phyloP scores from a whole-genome alignment of 2,113 vertebrate genomes.

The Coptodon bakossiorum region DNA sequence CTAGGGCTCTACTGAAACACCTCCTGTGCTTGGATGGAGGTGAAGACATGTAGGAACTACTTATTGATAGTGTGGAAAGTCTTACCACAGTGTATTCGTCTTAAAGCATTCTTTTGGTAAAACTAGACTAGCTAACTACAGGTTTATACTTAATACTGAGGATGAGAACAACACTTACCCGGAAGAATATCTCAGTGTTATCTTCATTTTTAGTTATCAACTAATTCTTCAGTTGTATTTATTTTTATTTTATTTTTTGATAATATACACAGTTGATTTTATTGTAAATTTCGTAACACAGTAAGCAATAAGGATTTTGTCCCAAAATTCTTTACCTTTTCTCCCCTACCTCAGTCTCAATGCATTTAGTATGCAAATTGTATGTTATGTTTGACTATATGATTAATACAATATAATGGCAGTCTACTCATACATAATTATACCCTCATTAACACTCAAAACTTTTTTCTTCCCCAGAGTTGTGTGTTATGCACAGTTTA shows the following conservation, averaged over 20 bases:
- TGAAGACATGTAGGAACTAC: not conserved
- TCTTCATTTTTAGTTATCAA: not conserved
- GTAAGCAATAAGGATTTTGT: fast-evolving
- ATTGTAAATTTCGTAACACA: not conserved
- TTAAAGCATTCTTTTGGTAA: not conserved
- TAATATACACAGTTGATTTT: not conserved
- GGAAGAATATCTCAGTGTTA: not conserved
- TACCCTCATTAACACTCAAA: not conserved
- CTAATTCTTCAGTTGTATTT: not conserved
- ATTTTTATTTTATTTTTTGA: not conserved
- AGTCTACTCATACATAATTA: not conserved
- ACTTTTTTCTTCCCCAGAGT: not conserved
- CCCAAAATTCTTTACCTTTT: not conserved
- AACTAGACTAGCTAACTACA: not conserved
- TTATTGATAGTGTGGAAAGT: not conserved
- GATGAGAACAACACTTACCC: not conserved
- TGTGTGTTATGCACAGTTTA: not conserved
- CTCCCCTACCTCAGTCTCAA: not conserved
- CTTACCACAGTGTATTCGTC: not conserved
- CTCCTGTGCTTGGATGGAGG: not conserved
- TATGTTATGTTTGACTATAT: not conserved
- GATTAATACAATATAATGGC: not conserved
- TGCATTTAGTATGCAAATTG: not conserved
- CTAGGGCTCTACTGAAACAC: not conserved
- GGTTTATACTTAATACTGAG: not conserved